phyloP scores from a whole-genome alignment of 1,140 invertebrate genomes.

The Drosophila tristis region DNA sequence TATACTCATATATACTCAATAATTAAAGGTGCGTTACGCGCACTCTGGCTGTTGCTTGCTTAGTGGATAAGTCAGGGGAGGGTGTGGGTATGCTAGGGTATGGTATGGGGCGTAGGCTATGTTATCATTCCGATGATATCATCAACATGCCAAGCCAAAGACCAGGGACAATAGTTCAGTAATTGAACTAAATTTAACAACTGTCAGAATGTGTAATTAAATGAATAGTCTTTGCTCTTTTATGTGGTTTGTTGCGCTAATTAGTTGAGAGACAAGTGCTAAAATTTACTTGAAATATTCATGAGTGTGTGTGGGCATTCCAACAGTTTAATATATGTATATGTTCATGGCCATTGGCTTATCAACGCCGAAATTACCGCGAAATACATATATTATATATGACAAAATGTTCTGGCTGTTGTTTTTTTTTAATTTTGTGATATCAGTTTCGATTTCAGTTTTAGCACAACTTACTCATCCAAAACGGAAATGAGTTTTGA shows the following conservation, averaged over 20 bases:
- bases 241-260: neutral
- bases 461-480: too few relatives aligned
- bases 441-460: too few relatives aligned
- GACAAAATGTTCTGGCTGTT: too few relatives aligned
- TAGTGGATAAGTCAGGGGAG: conserved; percentile 31
- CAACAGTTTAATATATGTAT: too few relatives aligned
- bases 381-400: too few relatives aligned
- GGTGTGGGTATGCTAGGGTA: neutral
- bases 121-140: conserved; percentile 62
- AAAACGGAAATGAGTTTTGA: too few relatives aligned
- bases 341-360: too few relatives aligned
- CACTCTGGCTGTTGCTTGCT: conserved; percentile 16
- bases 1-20: neutral
- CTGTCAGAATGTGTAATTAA: conserved; percentile 15
- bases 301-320: too few relatives aligned
- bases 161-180: neutral
- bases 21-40: conserved; percentile 19
- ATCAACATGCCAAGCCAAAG: conserved; percentile 19
- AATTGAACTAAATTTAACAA: conserved; percentile 19
- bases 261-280: neutral
- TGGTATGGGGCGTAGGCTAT: neutral
- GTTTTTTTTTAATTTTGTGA: too few relatives aligned
- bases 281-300: too few relatives aligned
- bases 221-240: conserved; percentile 18
- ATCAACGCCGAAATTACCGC: too few relatives aligned